Evolutionary conservation across 2,888 invertebrate genomes (phyloP).

Genomic region (Leucophenga montana): DNA sequence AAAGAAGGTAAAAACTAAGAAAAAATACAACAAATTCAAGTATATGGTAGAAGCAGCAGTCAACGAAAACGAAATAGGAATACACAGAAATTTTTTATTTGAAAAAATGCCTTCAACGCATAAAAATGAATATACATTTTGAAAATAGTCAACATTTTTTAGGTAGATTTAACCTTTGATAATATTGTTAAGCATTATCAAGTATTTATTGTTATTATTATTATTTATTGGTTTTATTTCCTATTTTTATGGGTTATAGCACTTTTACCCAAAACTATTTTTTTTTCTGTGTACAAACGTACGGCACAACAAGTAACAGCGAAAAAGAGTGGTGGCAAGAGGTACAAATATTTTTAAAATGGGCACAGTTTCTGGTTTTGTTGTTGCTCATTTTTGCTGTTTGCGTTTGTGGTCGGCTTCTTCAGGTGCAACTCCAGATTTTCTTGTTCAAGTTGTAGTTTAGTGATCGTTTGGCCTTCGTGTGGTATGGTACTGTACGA

Average conservation of each 20-base stretch:
- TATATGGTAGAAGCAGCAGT: too few relatives aligned
- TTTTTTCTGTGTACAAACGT: too few relatives aligned
- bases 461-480: constrained; percentile 74
- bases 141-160: too few relatives aligned
- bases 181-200: too few relatives aligned
- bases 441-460: constrained; percentile 72
- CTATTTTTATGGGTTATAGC: too few relatives aligned
- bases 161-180: too few relatives aligned
- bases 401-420: constrained; percentile 19
- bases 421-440: constrained; percentile 64
- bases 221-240: too few relatives aligned
- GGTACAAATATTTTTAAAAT: constrained; percentile 12
- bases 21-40: not conserved
- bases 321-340: not conserved
- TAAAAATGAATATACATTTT: too few relatives aligned
- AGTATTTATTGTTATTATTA: not conserved
- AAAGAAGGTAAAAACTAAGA: constrained; percentile 6
- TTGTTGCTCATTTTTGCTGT: constrained; percentile 15
- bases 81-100: not conserved
- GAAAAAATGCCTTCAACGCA: too few relatives aligned
- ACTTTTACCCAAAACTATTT: too few relatives aligned
- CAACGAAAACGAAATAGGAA: not conserved
- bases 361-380: constrained; percentile 11
- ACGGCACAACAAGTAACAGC: not conserved
- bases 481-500: constrained; percentile 71